Percentiles rank a stretch among this genome's conserved stretches.
phyloP scores from a whole-genome alignment of 1,140 invertebrate genomes.

The Carposina sasakii region DNA sequence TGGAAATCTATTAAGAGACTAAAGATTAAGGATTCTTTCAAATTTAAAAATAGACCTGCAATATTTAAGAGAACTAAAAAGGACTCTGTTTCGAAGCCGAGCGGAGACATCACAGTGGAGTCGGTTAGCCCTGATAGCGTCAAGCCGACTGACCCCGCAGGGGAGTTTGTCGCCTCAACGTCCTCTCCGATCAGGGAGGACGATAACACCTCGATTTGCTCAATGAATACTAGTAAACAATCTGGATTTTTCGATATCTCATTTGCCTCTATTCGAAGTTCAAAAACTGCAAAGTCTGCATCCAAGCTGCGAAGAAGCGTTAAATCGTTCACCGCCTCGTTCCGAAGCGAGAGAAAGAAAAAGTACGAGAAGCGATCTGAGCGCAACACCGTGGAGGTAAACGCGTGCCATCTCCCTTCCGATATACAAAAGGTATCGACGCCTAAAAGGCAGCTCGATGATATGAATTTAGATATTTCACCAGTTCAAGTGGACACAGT shows the following conservation, averaged over 20 bases:
- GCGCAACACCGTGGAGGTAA: conserved; percentile 55
- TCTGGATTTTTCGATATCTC: conserved; percentile 71
- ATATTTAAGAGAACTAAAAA: conserved; percentile 67
- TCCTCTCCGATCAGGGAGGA: conserved; percentile 67
- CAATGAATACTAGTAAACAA: conserved; percentile 65
- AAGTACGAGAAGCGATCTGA: conserved; percentile 65
- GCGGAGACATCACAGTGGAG: conserved; percentile 56
- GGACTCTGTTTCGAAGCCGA: conserved; percentile 51
- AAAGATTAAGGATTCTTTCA: conserved; percentile 71
- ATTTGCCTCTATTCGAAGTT: conserved; percentile 62
- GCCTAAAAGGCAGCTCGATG: conserved; percentile 52
- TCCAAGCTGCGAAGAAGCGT: conserved; percentile 66
- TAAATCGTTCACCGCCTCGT: conserved; percentile 69
- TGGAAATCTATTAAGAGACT: conserved; percentile 71
- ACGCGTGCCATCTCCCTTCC: conserved; percentile 43
- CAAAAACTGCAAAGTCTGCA: conserved; percentile 65
- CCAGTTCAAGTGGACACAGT: conserved; percentile 64
- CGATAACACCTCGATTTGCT: conserved; percentile 64
- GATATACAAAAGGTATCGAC: conserved; percentile 55
- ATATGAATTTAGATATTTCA: conserved; percentile 63
- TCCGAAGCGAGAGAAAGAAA: conserved; percentile 70
- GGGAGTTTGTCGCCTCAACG: conserved; percentile 61
- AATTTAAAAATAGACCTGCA: conserved; percentile 66
- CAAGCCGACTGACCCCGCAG: conserved; percentile 58
- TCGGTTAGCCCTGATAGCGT: conserved; percentile 53